Percentiles rank a stretch among this genome's conserved stretches.
Evolutionary conservation across 1,140 invertebrate genomes (phyloP).

Genomic region (Armadillidium nasatum): DNA sequence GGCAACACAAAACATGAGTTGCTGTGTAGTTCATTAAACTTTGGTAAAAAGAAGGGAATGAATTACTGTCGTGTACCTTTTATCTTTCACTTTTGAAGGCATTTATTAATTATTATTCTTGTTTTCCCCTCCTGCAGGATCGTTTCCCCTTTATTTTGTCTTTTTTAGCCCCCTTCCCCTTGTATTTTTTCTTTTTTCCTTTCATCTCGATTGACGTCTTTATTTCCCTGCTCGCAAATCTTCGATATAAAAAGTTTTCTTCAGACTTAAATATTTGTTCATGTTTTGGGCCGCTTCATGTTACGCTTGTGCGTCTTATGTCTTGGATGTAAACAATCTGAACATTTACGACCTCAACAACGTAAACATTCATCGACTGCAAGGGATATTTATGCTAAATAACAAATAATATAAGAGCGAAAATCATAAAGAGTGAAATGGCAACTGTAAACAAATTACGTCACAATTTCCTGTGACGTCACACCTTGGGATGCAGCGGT

Average conservation of each 20-base stretch:
- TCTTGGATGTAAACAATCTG: neutral
- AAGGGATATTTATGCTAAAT: neutral
- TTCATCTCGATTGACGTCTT: neutral
- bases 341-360: conserved; percentile 3
- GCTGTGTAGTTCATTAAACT: too few relatives aligned
- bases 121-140: too few relatives aligned
- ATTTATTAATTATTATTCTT: too few relatives aligned
- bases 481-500: neutral
- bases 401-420: neutral
- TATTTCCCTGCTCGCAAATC: neutral
- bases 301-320: neutral
- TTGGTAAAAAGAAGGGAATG: too few relatives aligned
- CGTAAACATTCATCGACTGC: neutral
- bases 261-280: neutral
- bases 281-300: neutral
- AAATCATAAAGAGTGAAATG: neutral
- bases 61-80: too few relatives aligned
- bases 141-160: neutral
- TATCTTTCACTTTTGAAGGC: too few relatives aligned
- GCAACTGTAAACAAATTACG: neutral
- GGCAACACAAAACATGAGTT: too few relatives aligned
- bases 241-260: neutral
- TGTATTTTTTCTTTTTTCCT: neutral
- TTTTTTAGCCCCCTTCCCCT: neutral
- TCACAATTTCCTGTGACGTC: neutral